Evolutionary conservation across 30 jellyfish, hydroid and myxozoan species (phyloP), one percentile per base, ranked within the genome.

Genomic region (Clytia hemisphaerica): DNA sequence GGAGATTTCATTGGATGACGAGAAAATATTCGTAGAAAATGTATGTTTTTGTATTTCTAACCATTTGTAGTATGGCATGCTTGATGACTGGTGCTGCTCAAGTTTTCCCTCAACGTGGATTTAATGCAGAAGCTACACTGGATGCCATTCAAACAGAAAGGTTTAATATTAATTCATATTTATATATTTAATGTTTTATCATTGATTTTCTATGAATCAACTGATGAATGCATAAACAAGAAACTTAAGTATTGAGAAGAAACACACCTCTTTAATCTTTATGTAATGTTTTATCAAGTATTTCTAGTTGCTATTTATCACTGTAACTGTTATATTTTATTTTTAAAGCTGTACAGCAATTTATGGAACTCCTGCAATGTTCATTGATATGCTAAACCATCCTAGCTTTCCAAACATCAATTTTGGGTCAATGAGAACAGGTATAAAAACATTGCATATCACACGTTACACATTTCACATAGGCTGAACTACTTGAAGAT

Each of bases 341-440:
- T 69, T 18, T 71, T 73, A 4, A 24, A 88, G 97, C 53, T 73
- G 93, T 51, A 88, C 94, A 9, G 54, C 94, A 2, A 61, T 88
- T 12, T 88, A 88, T 71, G 97, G 97, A 4, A 88, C 97, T 2
- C 97, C 97, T 1, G 92, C 94, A 6, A 88, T 88, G 97, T 88
- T 88, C 68, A 88, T 88, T 24, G 97, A 88, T 58, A 79, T 88
- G 94, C 85, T 88, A 14, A 64, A 76, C 59, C 82, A 71, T 46
- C 93, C 87, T 5, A 67, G 75, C 27, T 73, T 79, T 45, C 76
- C 80, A 9, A 48, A 76, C 9, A 75, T 28, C 42, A 84, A 88
- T 47, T 88, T 49, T 51, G 34, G 67, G 22, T 73, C 88, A 18
- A 75, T 88, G 36, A 18, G 88, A 36, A 88, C 97, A 63, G 97